These are phyloP conservation scores for Smutsia temminckii DNA, from an alignment of 2,797 vertebrate genomes.

Conservation along the genomic window DNA sequence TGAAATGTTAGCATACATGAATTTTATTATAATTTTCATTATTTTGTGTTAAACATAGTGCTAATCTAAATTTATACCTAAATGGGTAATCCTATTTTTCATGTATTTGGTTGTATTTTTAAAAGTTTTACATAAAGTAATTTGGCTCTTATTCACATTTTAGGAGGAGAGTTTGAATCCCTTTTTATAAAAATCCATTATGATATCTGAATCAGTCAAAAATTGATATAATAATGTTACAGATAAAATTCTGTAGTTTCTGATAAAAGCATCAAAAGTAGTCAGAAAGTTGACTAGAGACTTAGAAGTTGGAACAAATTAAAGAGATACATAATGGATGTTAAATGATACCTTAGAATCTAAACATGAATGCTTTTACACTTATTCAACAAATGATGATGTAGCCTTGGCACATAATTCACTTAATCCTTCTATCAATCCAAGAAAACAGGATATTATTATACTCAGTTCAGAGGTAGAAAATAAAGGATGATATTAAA, in stretches of 20 bases:
- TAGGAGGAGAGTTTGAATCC: not conserved
- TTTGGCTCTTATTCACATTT: not conserved
- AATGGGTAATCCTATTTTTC: not conserved
- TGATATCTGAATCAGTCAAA: not conserved
- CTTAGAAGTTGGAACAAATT: not conserved
- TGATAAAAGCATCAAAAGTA: not conserved
- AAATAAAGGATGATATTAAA: not conserved
- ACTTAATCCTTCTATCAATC: not conserved
- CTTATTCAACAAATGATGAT: not conserved
- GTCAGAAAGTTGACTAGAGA: not conserved
- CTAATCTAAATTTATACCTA: not conserved
- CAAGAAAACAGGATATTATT: not conserved
- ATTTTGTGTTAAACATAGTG: not conserved
- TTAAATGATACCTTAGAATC: not conserved
- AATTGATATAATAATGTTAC: not conserved
- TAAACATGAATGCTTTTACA: not conserved
- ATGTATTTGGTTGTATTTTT: not conserved
- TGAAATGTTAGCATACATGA: not conserved
- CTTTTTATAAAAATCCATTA: not conserved
- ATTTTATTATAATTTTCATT: not conserved
- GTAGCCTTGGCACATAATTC: not conserved
- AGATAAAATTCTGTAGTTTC: not conserved
- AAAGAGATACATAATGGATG: not conserved
- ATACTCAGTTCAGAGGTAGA: not conserved
- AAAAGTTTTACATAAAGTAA: constrained; percentile 1